These are phyloP conservation scores for Buceros bicornis DNA, from an alignment of 2,797 vertebrate species.

Conservation along the genomic window DNA sequence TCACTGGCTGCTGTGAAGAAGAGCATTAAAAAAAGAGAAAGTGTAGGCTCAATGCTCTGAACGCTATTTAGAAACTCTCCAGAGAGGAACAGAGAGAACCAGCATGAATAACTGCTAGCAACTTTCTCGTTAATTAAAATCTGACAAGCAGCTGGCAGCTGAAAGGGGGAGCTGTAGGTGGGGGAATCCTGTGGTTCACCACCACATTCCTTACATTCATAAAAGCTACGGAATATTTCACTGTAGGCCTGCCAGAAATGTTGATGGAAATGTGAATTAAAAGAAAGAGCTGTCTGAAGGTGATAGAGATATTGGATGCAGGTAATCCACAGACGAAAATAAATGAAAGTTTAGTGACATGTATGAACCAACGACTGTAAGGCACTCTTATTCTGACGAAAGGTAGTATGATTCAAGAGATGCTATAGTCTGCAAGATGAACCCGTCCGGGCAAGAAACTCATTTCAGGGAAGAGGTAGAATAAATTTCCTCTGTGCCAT, in stretches of 20 bases:
- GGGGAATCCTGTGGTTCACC: conserved; percentile 79
- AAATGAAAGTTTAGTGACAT: background rate
- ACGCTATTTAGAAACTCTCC: conserved; percentile 61
- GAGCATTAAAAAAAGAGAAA: conserved; percentile 20
- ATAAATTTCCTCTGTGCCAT: background rate
- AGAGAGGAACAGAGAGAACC: conserved; percentile 67
- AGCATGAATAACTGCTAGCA: conserved; percentile 75
- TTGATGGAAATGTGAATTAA: conserved; percentile 71
- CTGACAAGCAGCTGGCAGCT: conserved; percentile 79
- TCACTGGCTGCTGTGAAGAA: conserved; percentile 28
- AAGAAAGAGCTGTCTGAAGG: conserved; percentile 72
- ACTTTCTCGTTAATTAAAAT: conserved; percentile 78
- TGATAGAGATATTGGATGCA: conserved; percentile 59
- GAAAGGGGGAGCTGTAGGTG: conserved; percentile 78
- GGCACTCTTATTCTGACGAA: conserved; percentile 13
- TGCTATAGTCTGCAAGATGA: background rate
- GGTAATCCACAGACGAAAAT: conserved; percentile 41
- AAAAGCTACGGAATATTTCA: conserved; percentile 75
- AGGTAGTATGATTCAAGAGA: background rate
- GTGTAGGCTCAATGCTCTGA: conserved; percentile 40
- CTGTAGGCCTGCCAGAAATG: conserved; percentile 57
- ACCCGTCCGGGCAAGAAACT: background rate
- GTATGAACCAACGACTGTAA: background rate
- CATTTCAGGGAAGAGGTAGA: background rate
- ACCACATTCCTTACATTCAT: conserved; percentile 78